Base-by-base conservation (phyloP, 2,888 invertebrate species). In the Ochropleura plecta region DNA sequence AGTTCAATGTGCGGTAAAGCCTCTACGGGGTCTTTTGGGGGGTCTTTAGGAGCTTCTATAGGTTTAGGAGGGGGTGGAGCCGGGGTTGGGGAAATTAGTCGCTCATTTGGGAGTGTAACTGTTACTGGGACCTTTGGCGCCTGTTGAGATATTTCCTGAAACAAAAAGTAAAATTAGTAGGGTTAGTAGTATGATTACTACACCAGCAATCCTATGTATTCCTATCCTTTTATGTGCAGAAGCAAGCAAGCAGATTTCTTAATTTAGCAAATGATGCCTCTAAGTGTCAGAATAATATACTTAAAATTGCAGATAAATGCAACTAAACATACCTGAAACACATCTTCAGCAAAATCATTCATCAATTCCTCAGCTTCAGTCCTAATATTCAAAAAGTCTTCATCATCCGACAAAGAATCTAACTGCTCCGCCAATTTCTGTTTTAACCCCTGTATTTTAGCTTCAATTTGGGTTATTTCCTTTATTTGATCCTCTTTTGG, bases 331-430 rank as follows among this genome's bases (percentile, higher is more conserved):
- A 96, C 96, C 93, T 95, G 95, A 90, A 93, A 93, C 3, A 95
- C 95, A 92, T 96, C 96, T 84, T 96, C 96, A 76, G 94, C 95
- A 87, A 96, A 96, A 88, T 96, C 96, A 91, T 95, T 96, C 94
- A 96, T 96, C 42, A 96, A 88, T 74, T 96, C 97, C 74, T 97
- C 97, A 30, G 97, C 97, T 88, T 97, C 97, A 62, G 97, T 97
- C 83, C 97, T 97, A 49, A 98, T 96, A 91, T 97, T 97, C 53
- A 97, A 93, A 89, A 97, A 97, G 90, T 98, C 97, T 83, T 97
- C 97, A 90, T 97, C 97, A 81, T 97, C 97, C 8, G 97, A 97
- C 92, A 97, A 97, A 78, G 97, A 97, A 82, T 97, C 96, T 60
- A 97, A 91, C 75, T 96, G 96, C 70, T 95, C 95, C 0, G 90